Evolutionary conservation across 2,888 invertebrate species (phyloP).

Genomic region (Ligdia adustata): DNA sequence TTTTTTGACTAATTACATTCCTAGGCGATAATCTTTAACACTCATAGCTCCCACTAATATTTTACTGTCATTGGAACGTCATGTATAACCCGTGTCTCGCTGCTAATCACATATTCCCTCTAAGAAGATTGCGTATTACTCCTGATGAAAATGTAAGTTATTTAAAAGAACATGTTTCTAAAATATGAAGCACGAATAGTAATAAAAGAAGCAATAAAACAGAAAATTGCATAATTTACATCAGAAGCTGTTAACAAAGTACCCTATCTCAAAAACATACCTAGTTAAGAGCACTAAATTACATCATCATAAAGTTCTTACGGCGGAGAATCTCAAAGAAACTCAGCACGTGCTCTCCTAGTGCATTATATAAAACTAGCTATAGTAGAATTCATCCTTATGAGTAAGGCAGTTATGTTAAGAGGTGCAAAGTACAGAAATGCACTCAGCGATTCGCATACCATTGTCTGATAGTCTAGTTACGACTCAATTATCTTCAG

Average conservation of each 20-base stretch:
- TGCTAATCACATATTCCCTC: too few species aligned
- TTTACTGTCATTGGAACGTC: too few species aligned
- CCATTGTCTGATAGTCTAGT: conserved; percentile 67
- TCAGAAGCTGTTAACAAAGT: neutral
- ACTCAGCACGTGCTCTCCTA: conserved; percentile 30
- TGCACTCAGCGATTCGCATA: conserved; percentile 51
- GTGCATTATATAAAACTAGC: conserved; percentile 24
- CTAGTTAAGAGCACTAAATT: conserved; percentile 18
- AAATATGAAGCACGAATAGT: too few species aligned
- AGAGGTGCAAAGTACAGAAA: conserved; percentile 22
- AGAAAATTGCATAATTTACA: neutral
- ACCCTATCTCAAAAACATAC: conserved; percentile 4
- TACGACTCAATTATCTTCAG: conserved; percentile 72
- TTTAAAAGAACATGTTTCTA: neutral
- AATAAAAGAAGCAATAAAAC: neutral
- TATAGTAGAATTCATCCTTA: conserved; percentile 22
- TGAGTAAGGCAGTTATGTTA: conserved; percentile 23
- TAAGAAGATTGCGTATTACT: too few species aligned
- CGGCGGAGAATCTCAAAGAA: conserved; percentile 23
- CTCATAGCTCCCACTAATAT: too few species aligned
- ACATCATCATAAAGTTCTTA: conserved; percentile 19
- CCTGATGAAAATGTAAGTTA: too few species aligned
- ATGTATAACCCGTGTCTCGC: too few species aligned
- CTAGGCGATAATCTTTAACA: too few species aligned
- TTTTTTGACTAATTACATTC: too few species aligned